Evolutionary conservation across 2,797 vertebrate species (phyloP), one percentile per base, ranked within the genome.

Genomic region (Sternarchorhynchus goeldii): DNA sequence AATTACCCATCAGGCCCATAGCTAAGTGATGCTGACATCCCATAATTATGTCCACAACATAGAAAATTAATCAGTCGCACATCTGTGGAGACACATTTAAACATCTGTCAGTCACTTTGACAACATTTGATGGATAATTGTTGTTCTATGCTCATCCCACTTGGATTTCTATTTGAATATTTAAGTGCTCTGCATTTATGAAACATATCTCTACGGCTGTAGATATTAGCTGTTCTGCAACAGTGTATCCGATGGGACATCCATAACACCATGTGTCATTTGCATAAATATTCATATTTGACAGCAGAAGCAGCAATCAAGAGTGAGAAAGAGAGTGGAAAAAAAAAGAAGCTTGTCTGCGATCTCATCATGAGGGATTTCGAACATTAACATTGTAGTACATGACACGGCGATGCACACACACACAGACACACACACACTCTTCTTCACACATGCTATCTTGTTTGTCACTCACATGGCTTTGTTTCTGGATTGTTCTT

Each of bases 21-120:
- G 89, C 89, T 91, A 92, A 91, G 89, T 89, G 90, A 89, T 88
- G 88, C 88, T 91, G 92, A 93, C 91, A 93, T 90, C 88, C 89
- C 87, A 82, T 90, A 92, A 92, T 93, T 89, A 90, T 55, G 81
- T 88, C 87, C 88, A 89, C 75, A 81, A 88, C 83, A 83, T 73
- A 59, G 64, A 80, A 80, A 84, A 84, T 86, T 78, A 86, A 84
- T 83, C 83, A 71, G 83, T 80, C 65, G 79, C 81, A 84, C 85
- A 86, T 86, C 83, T 86, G 83, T 72, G 69, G 75, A 78, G 79
- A 84, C 81, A 75, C 65, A 83, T 84, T 84, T 78, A 64, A 86
- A 86, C 85, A 86, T 86, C 83, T 86, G 85, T 86, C 85, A 86
- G 81, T 86, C 85, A 86, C 80, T 83, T 73, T 81, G 79, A 82